Evolutionary conservation across 2,113 vertebrate species (phyloP).

Genomic region (Donacobius atricapilla): DNA sequence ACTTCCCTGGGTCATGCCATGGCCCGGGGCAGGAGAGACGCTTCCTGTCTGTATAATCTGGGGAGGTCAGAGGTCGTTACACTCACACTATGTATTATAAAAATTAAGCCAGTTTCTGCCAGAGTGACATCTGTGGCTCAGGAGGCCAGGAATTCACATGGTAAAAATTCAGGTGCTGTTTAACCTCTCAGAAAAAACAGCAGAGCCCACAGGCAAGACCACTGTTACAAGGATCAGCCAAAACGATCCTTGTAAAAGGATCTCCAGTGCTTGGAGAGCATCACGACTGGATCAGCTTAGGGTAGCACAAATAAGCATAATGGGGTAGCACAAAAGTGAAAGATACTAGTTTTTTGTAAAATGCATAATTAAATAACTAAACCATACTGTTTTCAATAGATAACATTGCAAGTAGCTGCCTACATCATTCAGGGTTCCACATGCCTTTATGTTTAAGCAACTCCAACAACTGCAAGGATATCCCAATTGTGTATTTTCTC

Average conservation of each 20-base stretch:
- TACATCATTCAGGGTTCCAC: neutral
- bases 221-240: rapidly evolving
- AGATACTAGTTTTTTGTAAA: neutral
- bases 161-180: neutral
- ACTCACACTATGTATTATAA: neutral
- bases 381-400: neutral
- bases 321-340: neutral
- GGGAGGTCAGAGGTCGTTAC: neutral
- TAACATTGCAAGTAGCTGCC: neutral
- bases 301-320: neutral
- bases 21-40: neutral
- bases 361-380: neutral
- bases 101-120: neutral
- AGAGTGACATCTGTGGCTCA: neutral
- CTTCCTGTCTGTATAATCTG: neutral
- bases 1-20: neutral
- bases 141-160: neutral
- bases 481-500: neutral
- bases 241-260: no score
- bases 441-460: neutral
- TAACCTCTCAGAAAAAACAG: neutral
- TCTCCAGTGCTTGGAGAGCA: neutral
- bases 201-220: neutral
- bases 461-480: neutral
- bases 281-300: neutral